Evolutionary conservation across 2,797 vertebrate genomes (phyloP), one percentile per base, ranked within the genome.

Genomic region (Malacoraja senta): DNA sequence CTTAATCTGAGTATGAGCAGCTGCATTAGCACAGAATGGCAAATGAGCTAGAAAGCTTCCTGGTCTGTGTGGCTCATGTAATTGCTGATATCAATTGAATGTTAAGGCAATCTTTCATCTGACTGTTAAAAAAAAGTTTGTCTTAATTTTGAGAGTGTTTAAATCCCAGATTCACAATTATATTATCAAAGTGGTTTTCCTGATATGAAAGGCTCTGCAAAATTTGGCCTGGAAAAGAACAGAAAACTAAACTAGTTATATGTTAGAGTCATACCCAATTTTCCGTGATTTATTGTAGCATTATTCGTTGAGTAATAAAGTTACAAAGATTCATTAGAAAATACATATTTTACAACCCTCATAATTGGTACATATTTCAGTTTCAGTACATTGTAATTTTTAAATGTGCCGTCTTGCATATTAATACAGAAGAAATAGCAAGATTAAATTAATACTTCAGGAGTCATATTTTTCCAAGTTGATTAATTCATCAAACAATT

Each of bases 361-460:
- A 26, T 74, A 72, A 91, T 91, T 91, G 90, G 10, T 74, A 74
- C 90, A 91, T 91, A 91, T 72, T 91, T 91, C 90, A 91, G 38
- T 38, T 91, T 91, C 71, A 91, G 9, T 74, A 88, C 84, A 86
- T 88, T 88, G n/a, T 88, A 88, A 88, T 88, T 88, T 63, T 68
- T 74, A 38, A 91, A 91, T 74, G 13, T 10, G 19, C 38, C 29
- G 26, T 74, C 71, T 91, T 91, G 38, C 84, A 91, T 91, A 74
- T 91, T 91, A 44, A 91, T 91, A 21, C 7, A 91, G 24, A 91
- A 72, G 90, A 53, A 91, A 72, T 3, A 6, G 90, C 68, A 74
- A 35, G 72, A 74, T 38, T 21, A 74, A 91, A 91, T 72, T 91
- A 68, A 35, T 68, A 35, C 61, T 19, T 65, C 9, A 21, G 7